Conservation (phyloP, 2,113 vertebrate genomes). For the Ailurus styani region DNA sequence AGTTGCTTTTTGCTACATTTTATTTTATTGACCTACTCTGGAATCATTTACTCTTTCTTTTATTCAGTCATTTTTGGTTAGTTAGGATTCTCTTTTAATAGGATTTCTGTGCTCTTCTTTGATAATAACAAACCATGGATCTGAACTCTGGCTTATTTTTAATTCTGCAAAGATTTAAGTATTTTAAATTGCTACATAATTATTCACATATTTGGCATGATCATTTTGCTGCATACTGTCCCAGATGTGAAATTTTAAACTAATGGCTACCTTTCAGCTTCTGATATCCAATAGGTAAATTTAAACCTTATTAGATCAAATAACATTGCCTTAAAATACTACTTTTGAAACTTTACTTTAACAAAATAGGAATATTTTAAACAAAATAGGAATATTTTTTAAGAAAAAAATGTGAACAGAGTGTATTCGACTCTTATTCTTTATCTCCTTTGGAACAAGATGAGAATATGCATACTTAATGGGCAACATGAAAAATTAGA, state of each 20-base stretch:
- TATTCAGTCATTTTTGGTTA: constrained; percentile 11
- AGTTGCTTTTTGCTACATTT: not conserved
- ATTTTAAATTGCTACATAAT: constrained; percentile 43
- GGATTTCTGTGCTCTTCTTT: constrained; percentile 14
- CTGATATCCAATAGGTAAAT: not conserved
- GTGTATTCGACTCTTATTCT: not conserved
- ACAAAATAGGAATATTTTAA: constrained; percentile 34
- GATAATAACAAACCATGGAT: not conserved
- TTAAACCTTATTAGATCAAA: constrained; percentile 1
- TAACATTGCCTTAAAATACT: not conserved
- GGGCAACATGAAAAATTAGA: not conserved
- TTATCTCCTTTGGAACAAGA: not conserved
- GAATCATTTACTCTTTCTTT: constrained; percentile 17
- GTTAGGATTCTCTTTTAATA: constrained; percentile 15
- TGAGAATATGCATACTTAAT: not conserved
- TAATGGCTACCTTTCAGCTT: not conserved
- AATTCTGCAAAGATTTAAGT: constrained; percentile 37
- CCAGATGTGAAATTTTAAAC: constrained; percentile 42
- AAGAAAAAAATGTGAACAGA: not conserved
- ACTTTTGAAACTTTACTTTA: constrained; percentile 22
- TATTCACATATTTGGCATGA: constrained; percentile 33
- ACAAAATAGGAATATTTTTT: constrained; percentile 3
- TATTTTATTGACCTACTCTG: not conserved
- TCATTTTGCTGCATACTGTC: constrained; percentile 26
- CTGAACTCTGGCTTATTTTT: constrained; percentile 37